Percentiles rank a stretch among this genome's conserved stretches.
phyloP scores from a whole-genome alignment of 2,113 vertebrate species.

The Hippocampus barbouri region DNA sequence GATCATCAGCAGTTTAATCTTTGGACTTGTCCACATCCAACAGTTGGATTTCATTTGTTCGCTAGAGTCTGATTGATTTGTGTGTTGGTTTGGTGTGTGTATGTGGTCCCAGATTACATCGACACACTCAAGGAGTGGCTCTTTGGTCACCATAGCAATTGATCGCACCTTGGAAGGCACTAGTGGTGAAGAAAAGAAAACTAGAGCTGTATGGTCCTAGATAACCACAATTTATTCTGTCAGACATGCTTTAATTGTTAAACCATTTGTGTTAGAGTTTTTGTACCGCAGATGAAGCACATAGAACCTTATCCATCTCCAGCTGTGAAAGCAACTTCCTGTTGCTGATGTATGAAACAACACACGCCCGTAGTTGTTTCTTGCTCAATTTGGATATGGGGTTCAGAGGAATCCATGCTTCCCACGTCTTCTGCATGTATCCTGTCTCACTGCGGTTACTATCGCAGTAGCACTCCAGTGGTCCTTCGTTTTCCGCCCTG shows the following conservation, averaged over 20 bases:
- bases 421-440: too few species aligned
- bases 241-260: neutral
- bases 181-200: neutral
- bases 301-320: too few species aligned
- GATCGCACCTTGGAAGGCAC: neutral
- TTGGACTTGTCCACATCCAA: constrained; percentile 1
- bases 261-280: neutral
- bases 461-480: too few species aligned
- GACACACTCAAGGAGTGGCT: constrained; percentile 14
- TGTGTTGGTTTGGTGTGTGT: neutral
- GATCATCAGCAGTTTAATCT: constrained; percentile 28
- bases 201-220: neutral
- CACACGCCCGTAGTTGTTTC: too few species aligned
- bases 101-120: constrained; percentile 6
- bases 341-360: too few species aligned
- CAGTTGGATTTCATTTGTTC: constrained; percentile 20
- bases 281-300: neutral
- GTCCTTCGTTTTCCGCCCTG: too few species aligned
- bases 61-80: constrained; percentile 46
- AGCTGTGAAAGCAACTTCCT: too few species aligned
- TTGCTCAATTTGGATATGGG: too few species aligned
- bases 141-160: constrained; percentile 8
- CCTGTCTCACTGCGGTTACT: too few species aligned
- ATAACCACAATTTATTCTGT: neutral
- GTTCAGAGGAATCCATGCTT: too few species aligned